Conservation (phyloP, 1,140 invertebrate species). For the Saccostrea echinata region DNA sequence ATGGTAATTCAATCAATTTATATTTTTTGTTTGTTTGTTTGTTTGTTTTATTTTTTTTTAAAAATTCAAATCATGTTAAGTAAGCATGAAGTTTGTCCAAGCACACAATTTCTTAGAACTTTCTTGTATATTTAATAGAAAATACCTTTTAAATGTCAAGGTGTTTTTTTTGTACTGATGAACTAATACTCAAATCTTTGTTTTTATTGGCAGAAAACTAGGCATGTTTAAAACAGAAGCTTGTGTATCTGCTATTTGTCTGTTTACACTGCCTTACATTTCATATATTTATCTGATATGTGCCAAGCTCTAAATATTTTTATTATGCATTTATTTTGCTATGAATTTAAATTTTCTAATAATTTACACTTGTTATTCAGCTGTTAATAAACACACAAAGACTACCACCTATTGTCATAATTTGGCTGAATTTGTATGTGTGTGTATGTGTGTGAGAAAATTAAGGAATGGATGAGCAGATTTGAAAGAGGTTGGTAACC, state of each 20-base stretch:
- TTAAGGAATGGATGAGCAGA: background rate
- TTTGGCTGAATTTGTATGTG: background rate
- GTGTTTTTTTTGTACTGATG: background rate
- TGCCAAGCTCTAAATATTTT: background rate
- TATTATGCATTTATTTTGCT: background rate
- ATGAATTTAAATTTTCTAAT: background rate
- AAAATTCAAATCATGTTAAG: slow-evolving; percentile 2
- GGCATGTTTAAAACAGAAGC: slow-evolving; percentile 17
- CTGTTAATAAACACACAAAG: slow-evolving; percentile 25
- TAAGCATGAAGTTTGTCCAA: background rate
- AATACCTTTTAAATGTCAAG: background rate
- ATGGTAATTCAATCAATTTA: too few species aligned
- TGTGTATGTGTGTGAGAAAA: slow-evolving; percentile 2
- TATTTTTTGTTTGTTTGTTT: background rate
- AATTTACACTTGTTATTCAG: slow-evolving; percentile 24
- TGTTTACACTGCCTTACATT: slow-evolving; percentile 25
- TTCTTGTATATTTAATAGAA: background rate
- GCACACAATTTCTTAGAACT: background rate
- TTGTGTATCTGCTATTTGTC: slow-evolving; percentile 16
- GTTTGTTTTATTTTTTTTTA: background rate
- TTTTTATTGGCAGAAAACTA: background rate
- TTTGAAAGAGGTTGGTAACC: background rate
- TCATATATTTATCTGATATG: background rate
- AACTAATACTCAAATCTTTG: background rate
- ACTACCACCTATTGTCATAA: slow-evolving; percentile 30